Evolutionary conservation across 2,888 invertebrate genomes (phyloP).

Genomic region (Dioctria rufipes): DNA sequence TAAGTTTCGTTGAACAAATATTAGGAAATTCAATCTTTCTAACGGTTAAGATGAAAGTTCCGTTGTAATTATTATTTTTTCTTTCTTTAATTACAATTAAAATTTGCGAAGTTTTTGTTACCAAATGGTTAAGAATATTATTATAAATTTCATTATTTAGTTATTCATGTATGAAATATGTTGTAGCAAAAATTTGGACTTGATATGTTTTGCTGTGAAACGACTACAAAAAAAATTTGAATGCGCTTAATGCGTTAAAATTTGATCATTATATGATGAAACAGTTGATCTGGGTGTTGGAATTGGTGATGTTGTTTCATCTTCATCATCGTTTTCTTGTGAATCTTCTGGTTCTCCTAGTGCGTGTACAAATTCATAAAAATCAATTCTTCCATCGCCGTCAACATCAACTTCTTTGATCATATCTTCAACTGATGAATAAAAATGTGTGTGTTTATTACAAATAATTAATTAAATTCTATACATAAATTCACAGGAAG

Average conservation of each 20-base stretch:
- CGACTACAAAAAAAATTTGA: neutral
- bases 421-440: constrained; percentile 91
- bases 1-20: too few relatives aligned
- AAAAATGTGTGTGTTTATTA: neutral
- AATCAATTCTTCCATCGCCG: constrained; percentile 94
- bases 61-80: too few relatives aligned
- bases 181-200: neutral
- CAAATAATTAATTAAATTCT: too few relatives aligned
- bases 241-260: constrained; percentile 43
- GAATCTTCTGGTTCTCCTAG: constrained; percentile 89
- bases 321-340: constrained; percentile 81
- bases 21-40: too few relatives aligned
- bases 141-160: too few relatives aligned
- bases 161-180: too few relatives aligned
- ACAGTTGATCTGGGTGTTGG: constrained; percentile 68
- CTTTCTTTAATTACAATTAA: too few relatives aligned
- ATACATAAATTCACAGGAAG: neutral
- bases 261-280: constrained; percentile 54
- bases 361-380: constrained; percentile 89
- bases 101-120: too few relatives aligned
- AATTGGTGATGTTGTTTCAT: constrained; percentile 72
- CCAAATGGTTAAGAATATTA: neutral
- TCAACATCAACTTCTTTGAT: constrained; percentile 96
- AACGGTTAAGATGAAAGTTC: too few relatives aligned
- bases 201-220: constrained; percentile 41